Evolutionary conservation across 1,140 invertebrate species (phyloP).

Genomic region (Drosophila kepulauana): DNA sequence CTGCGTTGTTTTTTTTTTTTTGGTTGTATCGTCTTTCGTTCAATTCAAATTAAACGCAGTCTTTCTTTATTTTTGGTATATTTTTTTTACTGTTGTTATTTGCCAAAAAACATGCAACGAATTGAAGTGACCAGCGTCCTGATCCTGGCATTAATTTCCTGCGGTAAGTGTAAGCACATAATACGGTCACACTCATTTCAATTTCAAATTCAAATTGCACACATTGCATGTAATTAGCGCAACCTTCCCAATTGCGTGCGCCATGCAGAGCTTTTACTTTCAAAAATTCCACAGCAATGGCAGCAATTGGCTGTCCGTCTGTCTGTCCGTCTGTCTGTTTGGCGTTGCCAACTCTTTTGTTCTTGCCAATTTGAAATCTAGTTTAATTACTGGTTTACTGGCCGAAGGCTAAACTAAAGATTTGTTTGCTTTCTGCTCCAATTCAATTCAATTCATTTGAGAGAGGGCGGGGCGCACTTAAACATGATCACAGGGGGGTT

Average conservation of each 20-base stretch:
- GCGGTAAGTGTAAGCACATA: slow-evolving; percentile 57
- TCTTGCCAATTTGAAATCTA: slow-evolving; percentile 40
- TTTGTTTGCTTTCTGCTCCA: slow-evolving; percentile 53
- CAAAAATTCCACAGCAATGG: slow-evolving; percentile 69
- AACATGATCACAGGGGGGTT: neutral
- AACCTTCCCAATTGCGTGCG: slow-evolving; percentile 57
- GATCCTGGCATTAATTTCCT: slow-evolving; percentile 61
- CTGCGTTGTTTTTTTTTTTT: no score
- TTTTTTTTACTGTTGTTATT: slow-evolving; percentile 31
- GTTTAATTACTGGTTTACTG: slow-evolving; percentile 51
- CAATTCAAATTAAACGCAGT: neutral
- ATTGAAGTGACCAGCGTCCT: slow-evolving; percentile 55
- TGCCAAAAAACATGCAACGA: slow-evolving; percentile 53
- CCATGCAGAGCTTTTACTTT: slow-evolving; percentile 72
- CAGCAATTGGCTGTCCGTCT: no score
- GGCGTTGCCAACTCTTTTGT: slow-evolving; percentile 26
- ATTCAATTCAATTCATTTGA: slow-evolving; percentile 11
- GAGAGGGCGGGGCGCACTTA: neutral
- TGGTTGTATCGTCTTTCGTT: neutral
- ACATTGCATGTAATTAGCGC: slow-evolving; percentile 47
- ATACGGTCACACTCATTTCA: slow-evolving; percentile 1
- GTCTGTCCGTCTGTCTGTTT: neutral
- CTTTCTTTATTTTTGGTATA: slow-evolving; percentile 5
- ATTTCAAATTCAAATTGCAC: slow-evolving; percentile 4
- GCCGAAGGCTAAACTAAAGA: slow-evolving; percentile 59